A percentile compares a stretch with the other conserved stretches of the same genome.
Evolutionary conservation across 1,140 invertebrate species (phyloP).

Genomic region (Diachasma alloeum): DNA sequence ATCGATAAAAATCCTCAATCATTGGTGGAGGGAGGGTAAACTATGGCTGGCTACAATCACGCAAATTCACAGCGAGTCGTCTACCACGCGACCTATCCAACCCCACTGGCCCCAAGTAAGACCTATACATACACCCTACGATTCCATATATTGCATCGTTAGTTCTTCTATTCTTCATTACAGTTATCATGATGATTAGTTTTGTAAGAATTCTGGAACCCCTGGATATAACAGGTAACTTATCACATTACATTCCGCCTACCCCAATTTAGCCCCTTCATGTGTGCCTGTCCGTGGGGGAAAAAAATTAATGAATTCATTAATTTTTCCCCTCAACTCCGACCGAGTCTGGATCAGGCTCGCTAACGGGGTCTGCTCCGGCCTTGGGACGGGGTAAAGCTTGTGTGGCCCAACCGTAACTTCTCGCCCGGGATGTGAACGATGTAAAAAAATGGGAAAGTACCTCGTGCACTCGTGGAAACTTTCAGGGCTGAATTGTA

Average conservation of each 20-base stretch:
- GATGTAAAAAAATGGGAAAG: too few relatives aligned
- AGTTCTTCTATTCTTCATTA: background rate
- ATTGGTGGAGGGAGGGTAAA: slow-evolving; percentile 35
- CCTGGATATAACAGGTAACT: background rate
- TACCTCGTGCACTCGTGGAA: background rate
- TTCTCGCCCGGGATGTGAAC: too few relatives aligned
- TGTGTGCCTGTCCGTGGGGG: too few relatives aligned
- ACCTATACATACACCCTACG: slow-evolving; percentile 25
- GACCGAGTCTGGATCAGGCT: too few relatives aligned
- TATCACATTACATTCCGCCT: background rate
- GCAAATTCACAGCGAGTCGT: slow-evolving; percentile 55
- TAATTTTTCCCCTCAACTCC: too few relatives aligned
- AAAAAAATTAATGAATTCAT: too few relatives aligned
- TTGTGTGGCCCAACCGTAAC: too few relatives aligned
- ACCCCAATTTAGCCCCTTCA: too few relatives aligned
- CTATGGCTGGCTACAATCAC: slow-evolving; percentile 62
- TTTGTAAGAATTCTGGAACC: background rate
- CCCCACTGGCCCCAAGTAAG: slow-evolving; percentile 64
- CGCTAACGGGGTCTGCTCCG: too few relatives aligned
- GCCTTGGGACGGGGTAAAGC: too few relatives aligned
- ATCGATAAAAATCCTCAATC: slow-evolving; percentile 25
- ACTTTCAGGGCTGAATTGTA: slow-evolving; percentile 37
- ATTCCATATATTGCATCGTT: background rate
- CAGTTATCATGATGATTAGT: background rate
- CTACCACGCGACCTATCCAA: slow-evolving; percentile 63